Conservation (phyloP, 2,797 vertebrate species). For the Myoxocephalus aenaeus region DNA sequence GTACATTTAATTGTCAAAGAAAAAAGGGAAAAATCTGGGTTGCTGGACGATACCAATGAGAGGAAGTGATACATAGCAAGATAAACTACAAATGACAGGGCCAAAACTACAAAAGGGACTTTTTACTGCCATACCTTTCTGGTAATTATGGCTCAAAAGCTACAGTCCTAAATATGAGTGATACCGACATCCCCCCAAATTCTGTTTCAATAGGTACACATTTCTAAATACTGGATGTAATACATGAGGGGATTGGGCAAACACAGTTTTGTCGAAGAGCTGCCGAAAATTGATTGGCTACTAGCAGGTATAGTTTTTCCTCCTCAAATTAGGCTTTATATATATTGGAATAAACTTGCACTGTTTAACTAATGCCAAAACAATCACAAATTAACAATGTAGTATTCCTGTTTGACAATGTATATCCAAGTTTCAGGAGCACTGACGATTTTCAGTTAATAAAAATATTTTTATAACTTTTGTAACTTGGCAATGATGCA, state of each 20-base stretch:
- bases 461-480: constrained; percentile 14
- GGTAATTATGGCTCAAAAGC: neutral
- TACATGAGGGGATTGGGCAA: neutral
- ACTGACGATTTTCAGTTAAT: neutral
- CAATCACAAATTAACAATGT: neutral
- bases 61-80: neutral
- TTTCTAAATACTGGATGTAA: neutral
- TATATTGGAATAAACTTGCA: neutral
- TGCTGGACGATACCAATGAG: neutral
- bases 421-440: neutral
- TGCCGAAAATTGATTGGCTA: neutral
- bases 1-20: neutral
- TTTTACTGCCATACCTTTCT: neutral
- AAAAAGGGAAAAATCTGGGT: neutral
- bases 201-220: neutral
- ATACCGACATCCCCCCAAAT: neutral
- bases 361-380: neutral
- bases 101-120: neutral
- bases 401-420: neutral
- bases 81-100: neutral
- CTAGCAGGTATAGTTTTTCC: neutral
- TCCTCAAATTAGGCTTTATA: neutral
- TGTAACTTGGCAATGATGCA: neutral
- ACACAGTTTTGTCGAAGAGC: neutral
- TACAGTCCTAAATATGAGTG: neutral